phyloP scores from a whole-genome alignment of 2,113 vertebrate genomes.

The Tonatia bakeri region DNA sequence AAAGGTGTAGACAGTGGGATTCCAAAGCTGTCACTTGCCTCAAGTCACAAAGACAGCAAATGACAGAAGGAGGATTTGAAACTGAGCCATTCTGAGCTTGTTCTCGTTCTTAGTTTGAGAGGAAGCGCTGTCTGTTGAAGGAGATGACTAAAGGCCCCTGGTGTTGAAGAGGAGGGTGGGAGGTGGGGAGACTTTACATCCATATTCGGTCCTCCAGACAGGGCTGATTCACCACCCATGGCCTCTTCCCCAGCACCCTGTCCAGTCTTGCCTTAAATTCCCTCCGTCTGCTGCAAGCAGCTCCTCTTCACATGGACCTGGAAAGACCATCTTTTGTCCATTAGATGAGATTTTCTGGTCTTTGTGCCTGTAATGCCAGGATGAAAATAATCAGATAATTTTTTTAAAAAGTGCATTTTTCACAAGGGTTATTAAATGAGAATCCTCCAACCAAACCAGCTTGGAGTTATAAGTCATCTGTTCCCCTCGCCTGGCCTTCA shows the following conservation, averaged over 20 bases:
- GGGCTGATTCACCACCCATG: background rate
- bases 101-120: background rate
- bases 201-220: background rate
- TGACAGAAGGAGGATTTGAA: background rate
- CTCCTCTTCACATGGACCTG: conserved; percentile 25
- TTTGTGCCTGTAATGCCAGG: background rate
- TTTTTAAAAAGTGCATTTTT: conserved; percentile 21
- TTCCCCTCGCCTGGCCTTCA: background rate
- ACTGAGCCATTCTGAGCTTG: background rate
- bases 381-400: conserved; percentile 27
- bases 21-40: background rate
- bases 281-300: background rate
- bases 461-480: background rate
- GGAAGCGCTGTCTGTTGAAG: background rate
- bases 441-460: background rate
- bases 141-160: background rate
- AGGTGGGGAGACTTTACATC: background rate
- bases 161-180: background rate
- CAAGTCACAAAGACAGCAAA: background rate
- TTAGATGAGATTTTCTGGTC: conserved; percentile 33
- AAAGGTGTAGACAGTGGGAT: background rate
- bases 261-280: conserved; percentile 39
- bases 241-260: background rate
- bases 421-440: background rate
- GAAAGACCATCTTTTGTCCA: conserved; percentile 1